A percentile compares a stretch with the other conserved stretches of the same genome.
phyloP scores from a whole-genome alignment of 2,888 invertebrate species.

The Lochmaea capreae region DNA sequence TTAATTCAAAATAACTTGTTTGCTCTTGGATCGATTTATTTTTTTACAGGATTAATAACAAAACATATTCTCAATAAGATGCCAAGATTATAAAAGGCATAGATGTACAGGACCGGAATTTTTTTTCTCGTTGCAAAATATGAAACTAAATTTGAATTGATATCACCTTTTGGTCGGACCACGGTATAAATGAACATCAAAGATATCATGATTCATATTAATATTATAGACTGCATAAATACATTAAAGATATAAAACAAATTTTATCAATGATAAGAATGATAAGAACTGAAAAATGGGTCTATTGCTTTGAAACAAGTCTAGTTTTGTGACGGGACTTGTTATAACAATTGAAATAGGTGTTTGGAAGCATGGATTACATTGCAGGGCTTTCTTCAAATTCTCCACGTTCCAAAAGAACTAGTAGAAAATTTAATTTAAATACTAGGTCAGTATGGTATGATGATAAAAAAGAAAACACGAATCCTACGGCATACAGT shows the following conservation, averaged over 20 bases:
- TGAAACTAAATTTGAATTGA: too few species aligned
- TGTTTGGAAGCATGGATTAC: neutral
- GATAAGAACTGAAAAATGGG: constrained; percentile 18
- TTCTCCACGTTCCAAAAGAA: constrained; percentile 3
- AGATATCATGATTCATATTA: constrained; percentile 13
- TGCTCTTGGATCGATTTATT: too few species aligned
- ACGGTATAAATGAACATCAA: neutral
- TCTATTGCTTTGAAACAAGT: constrained; percentile 15
- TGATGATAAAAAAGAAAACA: constrained; percentile 21
- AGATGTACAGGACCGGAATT: too few species aligned
- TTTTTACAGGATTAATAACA: too few species aligned
- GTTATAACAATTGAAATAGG: neutral
- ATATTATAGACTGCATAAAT: constrained; percentile 11
- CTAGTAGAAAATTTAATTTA: constrained; percentile 37
- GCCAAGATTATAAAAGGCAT: too few species aligned
- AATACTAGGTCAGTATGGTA: constrained; percentile 44
- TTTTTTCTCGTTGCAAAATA: too few species aligned
- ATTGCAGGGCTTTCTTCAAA: neutral
- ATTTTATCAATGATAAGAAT: constrained; percentile 18
- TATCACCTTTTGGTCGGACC: too few species aligned
- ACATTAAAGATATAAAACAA: neutral
- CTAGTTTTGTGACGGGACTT: constrained; percentile 5
- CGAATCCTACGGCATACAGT: neutral
- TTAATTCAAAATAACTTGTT: too few species aligned
- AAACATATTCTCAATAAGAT: too few species aligned